Base-by-base conservation (phyloP, 2,113 vertebrate species). In the Alosa alosa region DNA sequence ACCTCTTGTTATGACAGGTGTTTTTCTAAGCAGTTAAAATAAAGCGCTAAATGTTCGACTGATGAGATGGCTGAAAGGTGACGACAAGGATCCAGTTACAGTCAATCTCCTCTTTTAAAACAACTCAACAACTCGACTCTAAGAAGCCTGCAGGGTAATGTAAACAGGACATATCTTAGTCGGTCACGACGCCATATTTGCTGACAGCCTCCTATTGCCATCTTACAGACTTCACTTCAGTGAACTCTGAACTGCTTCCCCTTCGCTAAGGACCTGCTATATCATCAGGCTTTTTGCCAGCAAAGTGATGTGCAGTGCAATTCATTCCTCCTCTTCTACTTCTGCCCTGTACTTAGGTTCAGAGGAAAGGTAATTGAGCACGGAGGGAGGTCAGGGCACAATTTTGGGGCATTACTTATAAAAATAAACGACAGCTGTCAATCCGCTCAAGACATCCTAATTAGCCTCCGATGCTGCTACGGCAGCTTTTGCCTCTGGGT, bases 181-280 rank as follows among this genome's bases (percentile, higher is more conserved):
- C n/a, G n/a, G n/a, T 68, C n/a, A n/a, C n/a, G 83, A 83, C n/a
- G 84, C 86, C 85, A 88, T 85, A 82, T 88, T 60, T 89, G 87
- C 89, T 85, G 85, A 90, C 89, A 88, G 84, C 86, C 78, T 64
- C 84, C 85, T 90, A 88, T 90, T 84, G 83, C 87, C 84, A 75
- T 68, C 3, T 83, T 89, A 83, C 86, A 89, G 88, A 88, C 88
- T 88, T 89, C 87, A 60, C 57, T 60, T 18, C 20, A 13, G 55
- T n/a, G 60, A 22, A 9, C 4, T n/a, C 60, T 64, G 64, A 25
- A 31, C 6, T 31, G 13, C 13, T 68, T 68, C 64, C 10, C 6
- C 25, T 3, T 68, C 25, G 1, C n/a, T 68, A 31, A 31, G 6
- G 1, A 11, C 64, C 64, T 68, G 64, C 50, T 17, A 52, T 4